Evolutionary conservation across 2,888 invertebrate species (phyloP), one percentile per base, ranked within the genome.

Genomic region (Cosmia pyralina): DNA sequence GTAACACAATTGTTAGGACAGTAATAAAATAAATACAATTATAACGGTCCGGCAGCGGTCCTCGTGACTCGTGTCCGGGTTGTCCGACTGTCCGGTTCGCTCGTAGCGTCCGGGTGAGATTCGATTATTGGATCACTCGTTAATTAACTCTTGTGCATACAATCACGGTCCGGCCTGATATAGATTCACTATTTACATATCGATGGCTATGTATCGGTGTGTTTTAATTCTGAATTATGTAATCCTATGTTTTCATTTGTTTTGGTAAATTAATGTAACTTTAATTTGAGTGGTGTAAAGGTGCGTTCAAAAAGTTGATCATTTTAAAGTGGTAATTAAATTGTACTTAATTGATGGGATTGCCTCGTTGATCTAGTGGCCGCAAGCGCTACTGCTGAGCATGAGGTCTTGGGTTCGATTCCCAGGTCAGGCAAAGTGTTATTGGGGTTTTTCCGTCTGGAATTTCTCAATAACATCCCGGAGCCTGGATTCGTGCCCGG

Each of bases 81-180:
- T 17, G 50, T 52, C 53, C 38, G 73, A 53, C 71, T n/a, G 76
- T 57, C 64, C 60, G 38, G 44, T 11, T 22, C 48, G 53, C 50
- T 41, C 70, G 38, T 55, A 59, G 68, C 60, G 82, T 66, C 71
- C 72, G 82, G 44, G 46, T 19, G 79, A 83, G 80, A 85, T 82
- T 84, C 80, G 83, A 85, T 87, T 86, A 88, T 87, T 86, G 84
- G 77, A 82, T 80, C 83, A 81, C 80, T 72, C 67, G 85, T 85
- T 88, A 88, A 89, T 89, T 88, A 89, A 85, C 85, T 87, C 74
- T 78, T 75, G 60, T 81, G 82, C 73, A 84, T 72, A 84, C 88
- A 88, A 87, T 87, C 87, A 87, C 85, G 74, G 77, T 68, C 59
- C 58, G 53, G 68, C 77, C 80, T 78, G 83, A 81, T 83, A 83